Base-by-base conservation (phyloP, 2,888 invertebrate genomes). In the Cephus spinipes region DNA sequence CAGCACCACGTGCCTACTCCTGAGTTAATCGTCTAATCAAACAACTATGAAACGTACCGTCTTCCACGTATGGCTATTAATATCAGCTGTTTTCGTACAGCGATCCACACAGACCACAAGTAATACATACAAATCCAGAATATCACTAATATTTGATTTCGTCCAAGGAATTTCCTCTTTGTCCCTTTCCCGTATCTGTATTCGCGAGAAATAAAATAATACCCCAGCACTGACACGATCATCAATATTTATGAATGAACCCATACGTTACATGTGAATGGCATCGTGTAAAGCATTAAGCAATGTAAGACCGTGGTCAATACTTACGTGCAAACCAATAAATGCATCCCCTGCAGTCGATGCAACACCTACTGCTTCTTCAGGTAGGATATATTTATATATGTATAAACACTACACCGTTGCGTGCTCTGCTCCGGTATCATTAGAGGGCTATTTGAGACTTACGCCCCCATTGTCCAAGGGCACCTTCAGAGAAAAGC, bases 401-500 rank as follows among this genome's bases (percentile, higher is more conserved):
- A 23, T 55, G 23, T 23, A 9, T 23, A 23, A 55, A 55, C 23
- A 23, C 55, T 71, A 71, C 31, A 71, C 31, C 31, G 33, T 31
- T 15, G 32, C 71, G 32, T 71, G 55, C 55, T 23, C 80, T 84
- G 83, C 80, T 86, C 85, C 84, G 84, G 84, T 86, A 87, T 87
- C 88, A 89, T 89, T 89, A 88, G 84, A 87, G 85, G 79, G 83
- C 86, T 80, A 84, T 86, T 86, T 86, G 89, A 86, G 84, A 86
- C 87, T 87, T 84, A 85, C 85, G 85, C 85, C 85, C 83, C 85
- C 85, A 85, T 87, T 86, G 87, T 88, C 85, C 85, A 81, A 84
- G 81, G 81, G 83, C 82, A 82, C 79, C 79, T 76, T 77, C 76
- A 77, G 79, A 76, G 80, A 33, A 33, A 71, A 71, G 71, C 32